Evolutionary conservation across 2,113 vertebrate species (phyloP).

Genomic region (Accipiter virgatus): DNA sequence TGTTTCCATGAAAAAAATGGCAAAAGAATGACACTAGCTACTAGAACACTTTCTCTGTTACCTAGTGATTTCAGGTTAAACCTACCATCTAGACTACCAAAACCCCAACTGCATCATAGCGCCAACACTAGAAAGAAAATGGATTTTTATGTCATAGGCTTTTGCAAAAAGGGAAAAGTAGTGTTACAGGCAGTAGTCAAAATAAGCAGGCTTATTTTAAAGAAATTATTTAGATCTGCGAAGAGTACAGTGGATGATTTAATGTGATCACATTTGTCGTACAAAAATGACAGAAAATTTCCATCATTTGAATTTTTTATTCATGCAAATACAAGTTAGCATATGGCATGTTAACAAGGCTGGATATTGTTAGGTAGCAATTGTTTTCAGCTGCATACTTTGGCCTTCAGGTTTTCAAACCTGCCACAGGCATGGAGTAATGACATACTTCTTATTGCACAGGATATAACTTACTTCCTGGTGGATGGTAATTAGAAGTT

Average conservation of each 20-base stretch:
- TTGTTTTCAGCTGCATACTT: background rate
- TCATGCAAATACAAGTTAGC: background rate
- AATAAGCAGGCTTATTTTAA: background rate
- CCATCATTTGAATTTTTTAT: background rate
- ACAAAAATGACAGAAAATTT: background rate
- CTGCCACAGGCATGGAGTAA: background rate
- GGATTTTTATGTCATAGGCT: background rate
- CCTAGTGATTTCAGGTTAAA: background rate
- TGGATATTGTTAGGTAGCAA: background rate
- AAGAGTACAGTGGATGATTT: background rate
- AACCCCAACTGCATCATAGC: background rate
- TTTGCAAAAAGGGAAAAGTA: background rate
- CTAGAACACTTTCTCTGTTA: background rate
- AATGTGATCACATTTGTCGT: background rate
- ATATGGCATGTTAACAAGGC: background rate
- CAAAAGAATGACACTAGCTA: background rate
- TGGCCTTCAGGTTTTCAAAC: slow-evolving; percentile 7
- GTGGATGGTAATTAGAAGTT: background rate
- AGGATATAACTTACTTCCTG: background rate
- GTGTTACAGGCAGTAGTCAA: background rate
- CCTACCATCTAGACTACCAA: background rate
- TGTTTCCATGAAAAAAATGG: background rate
- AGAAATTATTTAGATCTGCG: background rate
- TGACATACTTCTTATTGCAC: background rate
- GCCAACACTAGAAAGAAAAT: background rate